Evolutionary conservation across 2,888 invertebrate species (phyloP).

Genomic region (Nematopogon swammerdamellus): DNA sequence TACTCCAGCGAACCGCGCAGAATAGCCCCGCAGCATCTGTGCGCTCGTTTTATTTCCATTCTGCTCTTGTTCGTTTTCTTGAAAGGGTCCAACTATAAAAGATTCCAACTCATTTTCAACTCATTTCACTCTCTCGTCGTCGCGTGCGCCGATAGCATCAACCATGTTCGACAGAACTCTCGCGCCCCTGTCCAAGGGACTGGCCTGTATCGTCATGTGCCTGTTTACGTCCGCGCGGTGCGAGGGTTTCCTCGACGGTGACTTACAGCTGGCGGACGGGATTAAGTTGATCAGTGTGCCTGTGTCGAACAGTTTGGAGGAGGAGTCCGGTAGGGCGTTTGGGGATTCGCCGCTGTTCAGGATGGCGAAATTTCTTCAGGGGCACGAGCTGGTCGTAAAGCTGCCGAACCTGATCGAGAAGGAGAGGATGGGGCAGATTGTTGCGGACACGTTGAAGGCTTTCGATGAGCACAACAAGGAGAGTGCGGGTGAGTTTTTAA

Average conservation of each 20-base stretch:
- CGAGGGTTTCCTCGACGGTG: conserved; percentile 37
- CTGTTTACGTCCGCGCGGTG: conserved; percentile 18
- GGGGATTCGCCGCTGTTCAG: conserved; percentile 55
- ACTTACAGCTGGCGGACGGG: conserved; percentile 60
- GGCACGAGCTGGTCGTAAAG: conserved; percentile 70
- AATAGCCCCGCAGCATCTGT: background rate
- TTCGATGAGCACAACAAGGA: conserved; percentile 42
- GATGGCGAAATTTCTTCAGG: conserved; percentile 65
- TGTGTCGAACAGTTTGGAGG: conserved; percentile 42
- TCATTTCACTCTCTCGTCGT: too few species aligned
- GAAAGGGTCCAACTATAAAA: background rate
- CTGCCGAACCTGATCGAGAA: conserved; percentile 67
- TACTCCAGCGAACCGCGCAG: background rate
- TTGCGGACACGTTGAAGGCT: conserved; percentile 50
- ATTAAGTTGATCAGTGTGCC: conserved; percentile 58
- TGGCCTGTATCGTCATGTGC: background rate
- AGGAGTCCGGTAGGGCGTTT: conserved; percentile 36
- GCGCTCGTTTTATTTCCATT: background rate
- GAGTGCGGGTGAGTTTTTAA: conserved; percentile 42
- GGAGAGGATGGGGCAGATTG: conserved; percentile 58
- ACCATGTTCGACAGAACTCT: background rate
- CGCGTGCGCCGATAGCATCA: too few species aligned
- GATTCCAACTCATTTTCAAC: background rate
- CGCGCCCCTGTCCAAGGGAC: too few species aligned
- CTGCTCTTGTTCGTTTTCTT: background rate